phyloP scores from a whole-genome alignment of 2,113 vertebrate species.

The Stegostoma tigrinum region DNA sequence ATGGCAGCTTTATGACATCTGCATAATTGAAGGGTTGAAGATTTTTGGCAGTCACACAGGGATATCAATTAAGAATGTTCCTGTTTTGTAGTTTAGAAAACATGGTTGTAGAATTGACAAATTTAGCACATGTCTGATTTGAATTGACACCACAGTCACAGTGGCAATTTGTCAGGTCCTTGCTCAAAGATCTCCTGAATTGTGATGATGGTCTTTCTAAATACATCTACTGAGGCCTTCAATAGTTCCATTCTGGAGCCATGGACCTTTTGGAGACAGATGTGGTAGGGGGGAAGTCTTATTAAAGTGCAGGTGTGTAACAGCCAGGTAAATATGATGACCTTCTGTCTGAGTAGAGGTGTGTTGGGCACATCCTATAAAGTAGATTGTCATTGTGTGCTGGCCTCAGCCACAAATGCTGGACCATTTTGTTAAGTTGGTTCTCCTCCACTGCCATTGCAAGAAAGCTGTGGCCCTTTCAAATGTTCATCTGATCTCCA shows the following conservation, averaged over 20 bases:
- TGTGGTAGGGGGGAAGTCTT: no score
- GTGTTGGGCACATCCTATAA: no score
- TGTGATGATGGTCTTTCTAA: background rate
- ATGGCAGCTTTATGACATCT: background rate
- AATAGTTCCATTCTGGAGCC: background rate
- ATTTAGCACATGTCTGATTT: background rate
- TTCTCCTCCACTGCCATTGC: no score
- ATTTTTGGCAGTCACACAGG: background rate
- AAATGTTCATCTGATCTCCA: no score
- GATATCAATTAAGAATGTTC: background rate
- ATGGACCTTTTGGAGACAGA: no score
- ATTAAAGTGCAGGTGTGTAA: no score
- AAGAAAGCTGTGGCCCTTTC: no score
- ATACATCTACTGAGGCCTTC: background rate
- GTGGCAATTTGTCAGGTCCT: background rate
- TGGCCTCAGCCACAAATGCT: no score
- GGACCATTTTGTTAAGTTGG: no score
- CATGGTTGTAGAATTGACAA: background rate
- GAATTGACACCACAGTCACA: background rate
- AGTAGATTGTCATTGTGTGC: no score
- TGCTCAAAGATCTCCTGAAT: background rate
- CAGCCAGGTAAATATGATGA: no score
- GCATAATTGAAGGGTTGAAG: background rate
- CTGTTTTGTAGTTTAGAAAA: background rate
- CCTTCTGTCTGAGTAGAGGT: no score